A percentile compares a stretch with the other conserved stretches of the same genome.
Conservation (phyloP, 2,797 vertebrate genomes). For the Gymnodraco acuticeps region DNA sequence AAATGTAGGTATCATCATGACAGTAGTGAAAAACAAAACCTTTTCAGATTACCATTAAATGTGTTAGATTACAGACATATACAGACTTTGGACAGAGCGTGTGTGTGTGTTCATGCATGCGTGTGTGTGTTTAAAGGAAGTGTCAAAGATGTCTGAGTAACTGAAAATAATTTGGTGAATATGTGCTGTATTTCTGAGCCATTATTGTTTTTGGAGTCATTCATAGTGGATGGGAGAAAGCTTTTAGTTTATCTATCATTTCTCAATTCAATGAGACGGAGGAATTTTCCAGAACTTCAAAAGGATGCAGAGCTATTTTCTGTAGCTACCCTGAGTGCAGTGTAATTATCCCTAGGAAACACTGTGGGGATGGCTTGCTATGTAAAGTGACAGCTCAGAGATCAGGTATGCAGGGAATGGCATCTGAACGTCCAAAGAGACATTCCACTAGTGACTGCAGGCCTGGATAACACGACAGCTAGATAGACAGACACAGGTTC, state of each 20-base stretch:
- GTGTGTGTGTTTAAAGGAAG: too few species aligned
- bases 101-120: too few species aligned
- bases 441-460: conserved; percentile 12
- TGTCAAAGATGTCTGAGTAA: too few species aligned
- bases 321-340: conserved; percentile 23
- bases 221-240: conserved; percentile 7
- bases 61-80: too few species aligned
- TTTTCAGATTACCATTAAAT: too few species aligned
- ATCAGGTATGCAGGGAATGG: conserved; percentile 58
- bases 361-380: conserved; percentile 15
- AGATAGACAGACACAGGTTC: conserved; percentile 8
- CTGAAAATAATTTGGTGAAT: background rate
- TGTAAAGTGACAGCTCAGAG: conserved; percentile 21
- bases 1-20: too few species aligned
- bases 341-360: conserved; percentile 33
- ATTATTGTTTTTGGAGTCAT: conserved; percentile 11
- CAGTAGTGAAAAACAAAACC: too few species aligned
- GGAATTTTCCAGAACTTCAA: conserved; percentile 43
- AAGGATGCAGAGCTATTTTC: conserved; percentile 41
- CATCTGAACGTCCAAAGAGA: conserved; percentile 32
- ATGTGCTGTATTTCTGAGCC: conserved; percentile 5
- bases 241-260: conserved; percentile 13
- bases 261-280: conserved; percentile 18
- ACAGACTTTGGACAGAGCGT: too few species aligned
- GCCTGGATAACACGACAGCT: conserved; percentile 8